Base-by-base conservation (phyloP, 2,888 invertebrate species). In the Acanthococcus lagerstroemiae region DNA sequence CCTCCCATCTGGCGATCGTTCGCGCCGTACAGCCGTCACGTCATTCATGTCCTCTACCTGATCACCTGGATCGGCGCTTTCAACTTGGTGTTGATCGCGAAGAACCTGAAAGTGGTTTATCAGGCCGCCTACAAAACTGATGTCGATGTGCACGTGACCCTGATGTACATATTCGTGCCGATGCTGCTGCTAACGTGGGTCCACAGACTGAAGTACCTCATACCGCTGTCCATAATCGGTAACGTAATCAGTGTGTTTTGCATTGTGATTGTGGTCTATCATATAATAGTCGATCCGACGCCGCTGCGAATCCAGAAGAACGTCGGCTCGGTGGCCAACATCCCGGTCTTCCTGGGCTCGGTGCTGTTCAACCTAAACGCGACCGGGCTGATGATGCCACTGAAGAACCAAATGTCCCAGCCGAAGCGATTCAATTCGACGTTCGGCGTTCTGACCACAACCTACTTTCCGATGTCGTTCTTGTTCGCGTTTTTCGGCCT, bases 181-280 rank as follows among this genome's bases (percentile, higher is more conserved):
- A 78, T 91, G 71, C 82, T 91, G 57, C 76, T 88, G 4, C 85
- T 91, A 72, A 89, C 89, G 76, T 90, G 85, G 80, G 84, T 90
- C 69, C 80, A 87, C 65, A 90, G 91, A 74, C 79, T 95, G 22
- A 91, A 91, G 75, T 83, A 86, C 68, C 77, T 96, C 72, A 90
- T 95, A 0, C 91, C 93, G 0, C 88, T 93, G 74, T 95, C 95
- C 0, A 86, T 90, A 6, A 77, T 91, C 50, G 95, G 95, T 37
- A 95, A 95, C 73, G 79, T 83, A 1, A 83, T 94, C 7, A 93
- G 92, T 9, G 81, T 89, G 69, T 79, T 84, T 22, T 89, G 93
- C 37, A 87, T 96, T 71, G 84, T 83, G 27, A 86, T 95, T 65
- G 89, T 93, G 66, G 81, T 90, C 68, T 90, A 89, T 77, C 93